Evolutionary conservation across 2,888 invertebrate species (phyloP).

Genomic region (Ormyrus rosae): DNA sequence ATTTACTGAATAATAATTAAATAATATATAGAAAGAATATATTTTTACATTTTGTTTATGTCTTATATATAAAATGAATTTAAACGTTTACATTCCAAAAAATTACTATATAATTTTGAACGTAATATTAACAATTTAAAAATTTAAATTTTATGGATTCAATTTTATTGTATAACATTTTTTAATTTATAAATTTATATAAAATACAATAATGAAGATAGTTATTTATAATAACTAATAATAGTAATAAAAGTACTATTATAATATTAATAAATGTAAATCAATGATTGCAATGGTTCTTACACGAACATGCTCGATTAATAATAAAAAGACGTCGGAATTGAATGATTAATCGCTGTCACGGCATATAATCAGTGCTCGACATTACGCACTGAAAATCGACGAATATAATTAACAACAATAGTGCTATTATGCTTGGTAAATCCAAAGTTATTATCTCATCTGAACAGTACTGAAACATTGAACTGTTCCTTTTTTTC

Average conservation of each 20-base stretch:
- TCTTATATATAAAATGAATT: neutral
- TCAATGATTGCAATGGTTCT: slow-evolving; percentile 43
- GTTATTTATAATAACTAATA: slow-evolving; percentile 33
- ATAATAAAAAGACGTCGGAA: slow-evolving; percentile 36
- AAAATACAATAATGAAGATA: slow-evolving; percentile 48
- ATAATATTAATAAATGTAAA: slow-evolving; percentile 42
- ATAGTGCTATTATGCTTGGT: slow-evolving; percentile 29
- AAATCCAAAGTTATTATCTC: slow-evolving; percentile 10
- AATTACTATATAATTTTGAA: neutral
- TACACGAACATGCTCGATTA: slow-evolving; percentile 15
- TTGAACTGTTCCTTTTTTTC: neutral
- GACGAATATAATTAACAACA: slow-evolving; percentile 18
- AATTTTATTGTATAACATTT: slow-evolving; percentile 47
- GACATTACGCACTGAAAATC: slow-evolving; percentile 12
- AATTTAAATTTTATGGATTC: slow-evolving; percentile 13
- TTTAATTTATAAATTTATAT: slow-evolving; percentile 37
- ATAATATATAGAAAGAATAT: no score
- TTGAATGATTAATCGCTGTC: slow-evolving; percentile 9
- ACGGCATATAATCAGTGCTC: slow-evolving; percentile 20
- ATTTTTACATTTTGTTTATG: no score
- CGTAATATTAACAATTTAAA: neutral
- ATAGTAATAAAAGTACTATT: slow-evolving; percentile 23
- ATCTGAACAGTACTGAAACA: slow-evolving; percentile 34
- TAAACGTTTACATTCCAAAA: neutral
- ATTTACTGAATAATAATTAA: no score